Evolutionary conservation across 2,113 vertebrate genomes (phyloP).

Genomic region (Vimba vimba): DNA sequence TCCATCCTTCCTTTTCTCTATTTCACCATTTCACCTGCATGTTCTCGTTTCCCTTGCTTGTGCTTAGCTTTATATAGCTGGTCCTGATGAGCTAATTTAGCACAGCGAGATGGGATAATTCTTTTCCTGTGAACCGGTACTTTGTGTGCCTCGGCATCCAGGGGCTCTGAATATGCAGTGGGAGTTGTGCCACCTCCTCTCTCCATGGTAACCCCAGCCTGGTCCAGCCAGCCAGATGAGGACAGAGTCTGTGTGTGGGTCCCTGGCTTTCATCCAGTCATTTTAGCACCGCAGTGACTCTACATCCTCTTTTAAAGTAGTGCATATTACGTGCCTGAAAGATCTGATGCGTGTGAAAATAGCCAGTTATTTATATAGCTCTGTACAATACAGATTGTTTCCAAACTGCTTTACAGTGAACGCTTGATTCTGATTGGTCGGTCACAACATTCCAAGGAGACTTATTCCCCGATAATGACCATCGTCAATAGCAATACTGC

Average conservation of each 20-base stretch:
- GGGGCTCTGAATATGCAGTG: constrained; percentile 53
- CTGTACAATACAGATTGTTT: background rate
- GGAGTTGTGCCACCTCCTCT: constrained; percentile 45
- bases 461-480: no score
- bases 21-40: background rate
- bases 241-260: constrained; percentile 25
- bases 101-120: constrained; percentile 56
- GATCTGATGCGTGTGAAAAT: background rate
- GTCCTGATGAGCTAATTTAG: constrained; percentile 70
- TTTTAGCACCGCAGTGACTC: background rate
- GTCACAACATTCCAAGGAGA: no score
- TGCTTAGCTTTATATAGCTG: constrained; percentile 62
- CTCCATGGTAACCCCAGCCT: constrained; percentile 52
- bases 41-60: background rate
- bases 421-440: no score
- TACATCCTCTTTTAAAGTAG: background rate
- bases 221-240: constrained; percentile 46
- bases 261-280: constrained; percentile 21
- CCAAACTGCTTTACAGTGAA: background rate
- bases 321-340: background rate
- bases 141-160: constrained; percentile 36
- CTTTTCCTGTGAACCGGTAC: constrained; percentile 47
- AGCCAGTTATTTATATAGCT: background rate
- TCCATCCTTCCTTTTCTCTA: constrained; percentile 26
- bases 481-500: no score